phyloP scores from a whole-genome alignment of 2,797 vertebrate genomes.

The Gymnothorax javanicus region DNA sequence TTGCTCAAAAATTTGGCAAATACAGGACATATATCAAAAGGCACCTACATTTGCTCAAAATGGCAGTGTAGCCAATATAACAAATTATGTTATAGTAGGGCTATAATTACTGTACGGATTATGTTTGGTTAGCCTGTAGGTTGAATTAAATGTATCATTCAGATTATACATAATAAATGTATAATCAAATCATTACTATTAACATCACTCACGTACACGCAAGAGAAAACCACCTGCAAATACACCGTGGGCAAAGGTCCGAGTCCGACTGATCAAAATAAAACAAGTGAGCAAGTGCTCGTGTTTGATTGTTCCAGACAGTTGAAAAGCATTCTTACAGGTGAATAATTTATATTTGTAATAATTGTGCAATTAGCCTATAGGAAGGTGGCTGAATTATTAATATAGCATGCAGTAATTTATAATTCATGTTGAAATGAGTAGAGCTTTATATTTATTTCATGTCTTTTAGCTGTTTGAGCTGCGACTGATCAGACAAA shows the following conservation, averaged over 20 bases:
- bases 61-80: too few species aligned
- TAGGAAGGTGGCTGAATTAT: conserved; percentile 90
- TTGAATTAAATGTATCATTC: too few species aligned
- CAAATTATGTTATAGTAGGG: too few species aligned
- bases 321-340: conserved; percentile 61
- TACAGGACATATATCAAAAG: too few species aligned
- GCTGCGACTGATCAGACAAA: conserved; percentile 36
- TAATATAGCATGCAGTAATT: conserved; percentile 85
- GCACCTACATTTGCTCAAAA: too few species aligned
- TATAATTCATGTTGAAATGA: conserved; percentile 85
- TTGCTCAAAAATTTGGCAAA: too few species aligned
- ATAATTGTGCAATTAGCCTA: conserved; percentile 89
- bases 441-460: conserved; percentile 78
- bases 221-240: background rate
- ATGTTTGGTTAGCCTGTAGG: too few species aligned
- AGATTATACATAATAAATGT: background rate
- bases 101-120: too few species aligned
- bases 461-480: conserved; percentile 60
- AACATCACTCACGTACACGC: background rate
- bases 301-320: conserved; percentile 48
- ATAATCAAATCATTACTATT: background rate
- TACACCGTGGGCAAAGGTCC: background rate
- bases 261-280: background rate
- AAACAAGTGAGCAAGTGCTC: conserved; percentile 25
- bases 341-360: conserved; percentile 90